These are phyloP conservation scores for Pleuronectes platessa DNA, from an alignment of 2,113 vertebrate genomes.

Conservation along the genomic window DNA sequence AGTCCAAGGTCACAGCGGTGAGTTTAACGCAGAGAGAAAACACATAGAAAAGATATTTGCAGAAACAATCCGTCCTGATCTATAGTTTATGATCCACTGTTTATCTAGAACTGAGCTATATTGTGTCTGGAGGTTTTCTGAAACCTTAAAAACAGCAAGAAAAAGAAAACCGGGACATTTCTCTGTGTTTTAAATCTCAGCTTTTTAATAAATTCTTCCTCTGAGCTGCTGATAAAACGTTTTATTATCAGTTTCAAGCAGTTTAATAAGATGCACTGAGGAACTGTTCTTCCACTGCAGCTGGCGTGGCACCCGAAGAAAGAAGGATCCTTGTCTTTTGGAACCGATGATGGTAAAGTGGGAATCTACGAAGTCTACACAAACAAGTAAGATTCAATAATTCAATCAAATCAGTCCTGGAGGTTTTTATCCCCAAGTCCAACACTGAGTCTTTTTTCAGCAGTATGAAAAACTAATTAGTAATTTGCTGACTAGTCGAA, in stretches of 20 bases:
- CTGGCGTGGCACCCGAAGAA: slow-evolving; percentile 92
- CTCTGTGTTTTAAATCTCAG: not conserved
- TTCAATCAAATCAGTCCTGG: too few species aligned
- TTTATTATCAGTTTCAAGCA: too few species aligned
- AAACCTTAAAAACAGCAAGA: not conserved
- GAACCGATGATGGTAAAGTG: slow-evolving; percentile 98
- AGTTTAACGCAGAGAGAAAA: slow-evolving; percentile 24
- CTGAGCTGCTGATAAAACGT: not conserved
- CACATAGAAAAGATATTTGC: not conserved
- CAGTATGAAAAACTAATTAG: too few species aligned
- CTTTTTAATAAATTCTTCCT: slow-evolving; percentile 1
- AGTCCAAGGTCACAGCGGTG: slow-evolving; percentile 97
- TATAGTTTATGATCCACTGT: too few species aligned
- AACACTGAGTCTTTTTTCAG: too few species aligned
- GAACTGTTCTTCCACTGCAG: slow-evolving; percentile 67
- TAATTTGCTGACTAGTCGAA: too few species aligned
- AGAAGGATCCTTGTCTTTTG: slow-evolving; percentile 93
- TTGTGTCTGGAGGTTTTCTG: too few species aligned
- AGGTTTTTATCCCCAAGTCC: too few species aligned
- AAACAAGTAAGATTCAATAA: slow-evolving; percentile 83
- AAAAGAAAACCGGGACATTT: not conserved
- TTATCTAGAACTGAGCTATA: too few species aligned
- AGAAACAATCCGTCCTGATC: too few species aligned
- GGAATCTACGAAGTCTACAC: slow-evolving; percentile 93
- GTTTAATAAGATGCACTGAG: not conserved